Conservation (phyloP, 2,888 invertebrate genomes). For the Oligia strigilis region DNA sequence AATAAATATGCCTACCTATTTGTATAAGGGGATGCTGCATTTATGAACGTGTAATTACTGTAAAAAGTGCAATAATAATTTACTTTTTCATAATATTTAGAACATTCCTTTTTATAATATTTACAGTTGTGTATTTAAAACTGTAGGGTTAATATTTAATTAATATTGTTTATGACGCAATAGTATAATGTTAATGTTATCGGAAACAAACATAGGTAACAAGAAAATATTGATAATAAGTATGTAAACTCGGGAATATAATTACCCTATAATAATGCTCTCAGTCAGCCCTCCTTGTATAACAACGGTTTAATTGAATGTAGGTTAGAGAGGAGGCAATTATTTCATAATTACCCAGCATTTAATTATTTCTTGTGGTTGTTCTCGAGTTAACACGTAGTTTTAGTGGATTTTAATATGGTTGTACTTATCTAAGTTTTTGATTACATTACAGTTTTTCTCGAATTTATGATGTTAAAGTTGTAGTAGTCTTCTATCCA, state of each 20-base stretch:
- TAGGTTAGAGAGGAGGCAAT: slow-evolving; percentile 41
- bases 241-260: slow-evolving; percentile 15
- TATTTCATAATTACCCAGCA: slow-evolving; percentile 53
- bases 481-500: neutral
- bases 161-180: neutral
- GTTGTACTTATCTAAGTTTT: neutral
- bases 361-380: slow-evolving; percentile 37
- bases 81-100: neutral
- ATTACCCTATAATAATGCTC: slow-evolving; percentile 42
- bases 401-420: slow-evolving; percentile 6
- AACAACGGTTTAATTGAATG: slow-evolving; percentile 46
- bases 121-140: neutral
- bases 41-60: no score
- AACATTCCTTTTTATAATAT: neutral
- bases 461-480: neutral
- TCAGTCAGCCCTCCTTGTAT: slow-evolving; percentile 21
- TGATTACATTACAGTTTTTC: neutral
- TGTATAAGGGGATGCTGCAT: neutral
- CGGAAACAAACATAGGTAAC: neutral
- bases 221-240: slow-evolving; percentile 9
- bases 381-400: slow-evolving; percentile 6
- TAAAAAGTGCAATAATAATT: neutral
- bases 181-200: neutral
- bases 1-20: neutral
- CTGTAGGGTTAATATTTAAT: neutral